These are phyloP conservation scores for Brachypalpus laphriformis DNA, from an alignment of 2,888 invertebrate species.

Conservation along the genomic window DNA sequence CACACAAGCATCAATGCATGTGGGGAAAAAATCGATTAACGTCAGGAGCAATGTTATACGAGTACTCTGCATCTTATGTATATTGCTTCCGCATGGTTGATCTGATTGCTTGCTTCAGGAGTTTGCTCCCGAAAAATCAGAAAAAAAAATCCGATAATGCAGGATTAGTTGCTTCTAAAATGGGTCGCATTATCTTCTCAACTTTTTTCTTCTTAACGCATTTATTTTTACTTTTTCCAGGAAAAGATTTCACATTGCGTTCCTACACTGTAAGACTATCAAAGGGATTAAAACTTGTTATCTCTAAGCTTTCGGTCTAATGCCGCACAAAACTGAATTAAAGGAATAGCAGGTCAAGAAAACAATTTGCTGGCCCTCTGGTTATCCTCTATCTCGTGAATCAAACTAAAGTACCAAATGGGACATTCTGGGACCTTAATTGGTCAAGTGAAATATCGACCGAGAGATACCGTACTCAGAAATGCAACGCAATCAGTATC, in stretches of 20 bases:
- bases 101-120: neutral
- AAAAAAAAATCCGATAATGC: neutral
- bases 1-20: neutral
- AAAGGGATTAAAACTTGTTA: neutral
- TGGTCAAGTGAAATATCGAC: neutral
- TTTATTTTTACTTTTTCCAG: neutral
- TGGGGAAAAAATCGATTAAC: neutral
- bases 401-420: neutral
- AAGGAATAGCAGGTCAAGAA: slow-evolving; percentile 4
- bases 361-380: neutral
- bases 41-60: too few relatives aligned
- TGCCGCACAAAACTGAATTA: neutral
- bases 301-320: too few relatives aligned
- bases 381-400: neutral
- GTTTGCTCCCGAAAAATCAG: too few relatives aligned
- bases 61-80: neutral
- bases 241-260: neutral
- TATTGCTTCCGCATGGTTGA: neutral
- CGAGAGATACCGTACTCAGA: neutral
- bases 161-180: neutral
- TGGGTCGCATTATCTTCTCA: neutral
- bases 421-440: neutral
- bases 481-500: slow-evolving; percentile 27
- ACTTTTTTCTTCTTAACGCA: neutral
- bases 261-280: neutral